Evolutionary conservation across 2,113 vertebrate species (phyloP).

Genomic region (Ammodytes dubius): DNA sequence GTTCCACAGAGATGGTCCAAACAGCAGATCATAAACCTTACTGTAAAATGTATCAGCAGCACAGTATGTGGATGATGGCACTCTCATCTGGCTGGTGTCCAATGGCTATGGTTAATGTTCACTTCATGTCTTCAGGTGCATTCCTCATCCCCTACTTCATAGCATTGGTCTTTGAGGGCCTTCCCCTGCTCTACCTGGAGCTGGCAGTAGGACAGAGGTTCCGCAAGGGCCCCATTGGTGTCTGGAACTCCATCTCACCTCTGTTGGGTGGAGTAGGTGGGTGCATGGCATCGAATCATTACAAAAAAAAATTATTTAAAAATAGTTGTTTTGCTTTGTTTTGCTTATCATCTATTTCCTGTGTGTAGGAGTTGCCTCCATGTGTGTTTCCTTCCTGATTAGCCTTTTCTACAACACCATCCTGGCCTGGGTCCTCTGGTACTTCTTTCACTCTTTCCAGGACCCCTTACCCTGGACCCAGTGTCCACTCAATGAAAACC

Average conservation of each 20-base stretch:
- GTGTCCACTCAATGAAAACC: constrained; percentile 86
- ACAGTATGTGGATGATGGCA: not conserved
- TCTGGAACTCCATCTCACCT: constrained; percentile 90
- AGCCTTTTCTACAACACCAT: constrained; percentile 90
- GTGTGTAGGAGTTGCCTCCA: constrained; percentile 81
- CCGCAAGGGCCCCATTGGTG: constrained; percentile 87
- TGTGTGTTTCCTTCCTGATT: constrained; percentile 85
- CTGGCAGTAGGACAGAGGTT: constrained; percentile 91
- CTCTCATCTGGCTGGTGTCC: not conserved
- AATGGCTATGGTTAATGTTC: constrained; percentile 1
- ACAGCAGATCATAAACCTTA: not conserved
- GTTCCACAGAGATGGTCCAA: not conserved
- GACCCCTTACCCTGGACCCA: constrained; percentile 89
- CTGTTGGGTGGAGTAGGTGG: constrained; percentile 89
- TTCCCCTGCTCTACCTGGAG: constrained; percentile 91
- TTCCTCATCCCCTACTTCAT: constrained; percentile 93
- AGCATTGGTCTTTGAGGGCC: constrained; percentile 90
- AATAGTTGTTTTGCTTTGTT: not conserved
- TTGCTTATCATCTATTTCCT: not conserved
- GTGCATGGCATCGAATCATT: constrained; percentile 30
- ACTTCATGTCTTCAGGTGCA: constrained; percentile 84
- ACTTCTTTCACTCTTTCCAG: constrained; percentile 91
- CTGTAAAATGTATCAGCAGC: not conserved
- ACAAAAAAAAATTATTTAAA: not conserved
- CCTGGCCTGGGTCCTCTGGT: constrained; percentile 92